Evolutionary conservation across 2,113 vertebrate species (phyloP).

Genomic region (Hippocampus comes): DNA sequence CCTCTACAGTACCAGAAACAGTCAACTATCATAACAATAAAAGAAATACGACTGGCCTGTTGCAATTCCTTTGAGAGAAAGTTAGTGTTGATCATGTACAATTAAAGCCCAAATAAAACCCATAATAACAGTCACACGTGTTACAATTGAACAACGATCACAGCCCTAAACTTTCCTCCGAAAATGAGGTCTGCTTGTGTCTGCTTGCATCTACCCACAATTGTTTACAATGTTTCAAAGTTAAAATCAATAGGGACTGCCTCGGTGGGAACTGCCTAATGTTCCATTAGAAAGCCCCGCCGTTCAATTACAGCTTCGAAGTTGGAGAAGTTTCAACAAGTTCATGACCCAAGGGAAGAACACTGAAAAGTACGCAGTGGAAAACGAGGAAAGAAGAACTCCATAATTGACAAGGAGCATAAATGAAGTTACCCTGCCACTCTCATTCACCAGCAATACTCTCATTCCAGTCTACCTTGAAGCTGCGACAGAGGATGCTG

Average conservation of each 20-base stretch:
- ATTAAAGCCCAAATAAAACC: constrained; percentile 21
- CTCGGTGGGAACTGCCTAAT: constrained; percentile 60
- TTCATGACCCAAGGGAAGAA: constrained; percentile 58
- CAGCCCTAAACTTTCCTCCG: constrained; percentile 17
- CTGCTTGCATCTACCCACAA: constrained; percentile 50
- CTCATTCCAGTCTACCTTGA: constrained; percentile 26
- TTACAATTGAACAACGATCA: constrained; percentile 29
- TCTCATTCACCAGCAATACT: constrained; percentile 10
- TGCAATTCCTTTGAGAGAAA: constrained; percentile 17
- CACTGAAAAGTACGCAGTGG: constrained; percentile 42
- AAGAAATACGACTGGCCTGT: constrained; percentile 10
- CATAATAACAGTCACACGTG: constrained; percentile 10
- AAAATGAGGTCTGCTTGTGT: constrained; percentile 46
- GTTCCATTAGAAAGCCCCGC: constrained; percentile 60
- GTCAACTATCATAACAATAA: background rate
- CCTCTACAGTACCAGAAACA: constrained; percentile 8
- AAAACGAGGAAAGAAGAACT: constrained; percentile 54
- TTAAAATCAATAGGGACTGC: constrained; percentile 65
- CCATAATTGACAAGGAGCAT: constrained; percentile 61
- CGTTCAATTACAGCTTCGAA: constrained; percentile 60
- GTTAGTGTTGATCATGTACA: background rate
- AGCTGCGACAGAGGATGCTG: constrained; percentile 10
- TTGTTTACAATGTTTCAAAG: constrained; percentile 64
- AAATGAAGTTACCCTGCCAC: constrained; percentile 54
- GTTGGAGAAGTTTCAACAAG: constrained; percentile 60